Conservation (phyloP, 1,140 invertebrate species). For the Marisa cornuarietis region DNA sequence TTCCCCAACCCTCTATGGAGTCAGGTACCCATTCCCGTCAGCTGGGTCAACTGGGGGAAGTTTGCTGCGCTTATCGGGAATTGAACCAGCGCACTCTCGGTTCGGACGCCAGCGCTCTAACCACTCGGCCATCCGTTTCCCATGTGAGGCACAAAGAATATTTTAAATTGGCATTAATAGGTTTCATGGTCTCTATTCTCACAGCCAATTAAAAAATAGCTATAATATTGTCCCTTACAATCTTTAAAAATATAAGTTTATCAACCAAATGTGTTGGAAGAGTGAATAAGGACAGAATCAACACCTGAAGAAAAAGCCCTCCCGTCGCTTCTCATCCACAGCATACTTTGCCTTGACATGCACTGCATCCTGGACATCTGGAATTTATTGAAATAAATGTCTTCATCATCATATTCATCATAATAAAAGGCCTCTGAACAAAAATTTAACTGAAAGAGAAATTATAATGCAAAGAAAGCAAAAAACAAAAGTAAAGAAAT, state of each 20-base stretch:
- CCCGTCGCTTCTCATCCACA: slow-evolving; percentile 75
- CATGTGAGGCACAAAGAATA: too few relatives aligned
- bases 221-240: background rate
- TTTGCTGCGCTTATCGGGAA: too few relatives aligned
- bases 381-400: slow-evolving; percentile 34
- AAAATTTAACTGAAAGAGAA: slow-evolving; percentile 4
- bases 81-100: too few relatives aligned
- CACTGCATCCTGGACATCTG: slow-evolving; percentile 75
- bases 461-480: background rate
- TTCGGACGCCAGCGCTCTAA: too few relatives aligned
- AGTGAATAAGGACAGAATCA: too few relatives aligned
- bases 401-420: background rate
- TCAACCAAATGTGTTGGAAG: too few relatives aligned
- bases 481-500: background rate
- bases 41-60: too few relatives aligned
- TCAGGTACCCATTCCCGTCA: too few relatives aligned
- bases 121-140: too few relatives aligned
- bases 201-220: background rate
- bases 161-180: too few relatives aligned
- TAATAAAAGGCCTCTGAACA: slow-evolving; percentile 29
- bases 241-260: background rate
- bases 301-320: slow-evolving; percentile 81
- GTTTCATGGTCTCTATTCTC: too few relatives aligned
- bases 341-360: slow-evolving; percentile 81
- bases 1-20: too few relatives aligned